Evolutionary conservation across 2,888 invertebrate species (phyloP), one percentile per base, ranked within the genome.

Genomic region (Eretmocerus hayati): DNA sequence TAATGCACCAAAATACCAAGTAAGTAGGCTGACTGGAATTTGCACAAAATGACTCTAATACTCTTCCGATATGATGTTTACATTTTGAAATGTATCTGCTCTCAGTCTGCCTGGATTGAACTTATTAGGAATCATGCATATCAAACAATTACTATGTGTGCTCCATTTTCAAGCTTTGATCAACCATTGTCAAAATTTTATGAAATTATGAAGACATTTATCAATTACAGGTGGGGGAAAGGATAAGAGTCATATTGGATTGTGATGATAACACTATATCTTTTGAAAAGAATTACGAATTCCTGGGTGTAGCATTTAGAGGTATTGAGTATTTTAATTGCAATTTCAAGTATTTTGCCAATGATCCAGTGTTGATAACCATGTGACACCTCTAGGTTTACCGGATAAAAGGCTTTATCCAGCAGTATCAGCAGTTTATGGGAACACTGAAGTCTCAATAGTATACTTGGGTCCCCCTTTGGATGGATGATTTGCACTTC

Each of bases 381-480:
- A 39, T 16, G 22, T 47, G 3, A 16, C n/a, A 36, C 21, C 67
- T 77, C 47, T 71, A 90, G 90, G 91, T 61, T 80, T 96, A 71
- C 95, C 96, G 47, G 88, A 89, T 67, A 92, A 90, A 69, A 87
- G 85, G 72, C 77, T 97, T 45, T 99, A 87, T 73, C 96, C 97
- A 52, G 90, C 96, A 52, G 90, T 96, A 44, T 95, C 96, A 41
- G 96, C 96, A 52, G 97, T 99, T 11, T 99, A 97, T 76, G 97
- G 97, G 52, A 97, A 99, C 71, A 97, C 96, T 40, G 96, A 99
- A 80, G 94, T 99, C 33, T 94, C 96, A 31, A 96, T 99, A 95
- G 92, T 96, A 36, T 99, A 99, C 73, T 77, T 95, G 62, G 97
- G 97, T 56, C 85, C 88, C 56, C 96, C 97, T n/a, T 73, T 93